phyloP scores from a whole-genome alignment of 2,888 invertebrate species.

The Acrocyrtus sp. region DNA sequence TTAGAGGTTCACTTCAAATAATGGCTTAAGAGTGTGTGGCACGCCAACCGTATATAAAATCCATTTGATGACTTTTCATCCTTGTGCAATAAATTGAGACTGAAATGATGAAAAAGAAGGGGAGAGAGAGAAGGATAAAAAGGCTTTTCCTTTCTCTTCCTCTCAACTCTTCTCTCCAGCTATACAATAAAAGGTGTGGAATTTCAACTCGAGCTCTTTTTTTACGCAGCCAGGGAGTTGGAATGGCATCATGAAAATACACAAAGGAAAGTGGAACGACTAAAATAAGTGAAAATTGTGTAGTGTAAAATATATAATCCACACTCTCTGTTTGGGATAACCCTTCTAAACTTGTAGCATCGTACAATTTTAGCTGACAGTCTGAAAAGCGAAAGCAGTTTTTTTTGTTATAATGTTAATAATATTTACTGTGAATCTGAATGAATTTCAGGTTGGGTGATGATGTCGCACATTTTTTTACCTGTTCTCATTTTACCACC shows the following conservation, averaged over 20 bases:
- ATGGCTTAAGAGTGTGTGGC: too few relatives aligned
- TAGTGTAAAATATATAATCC: too few relatives aligned
- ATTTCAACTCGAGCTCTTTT: not conserved
- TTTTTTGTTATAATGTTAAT: not conserved
- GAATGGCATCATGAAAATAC: not conserved
- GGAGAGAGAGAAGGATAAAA: not conserved
- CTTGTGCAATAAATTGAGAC: not conserved
- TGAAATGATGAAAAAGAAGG: not conserved
- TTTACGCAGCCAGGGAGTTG: not conserved
- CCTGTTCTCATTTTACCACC: not conserved
- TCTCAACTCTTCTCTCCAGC: not conserved
- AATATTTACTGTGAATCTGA: not conserved
- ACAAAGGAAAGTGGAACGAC: not conserved
- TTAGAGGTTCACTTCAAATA: too few relatives aligned
- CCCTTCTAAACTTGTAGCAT: not conserved
- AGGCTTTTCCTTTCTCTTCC: too few relatives aligned
- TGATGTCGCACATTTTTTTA: too few relatives aligned
- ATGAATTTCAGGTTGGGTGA: too few relatives aligned
- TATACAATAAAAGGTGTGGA: not conserved
- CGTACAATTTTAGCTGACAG: not conserved
- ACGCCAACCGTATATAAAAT: not conserved
- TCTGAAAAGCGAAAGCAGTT: not conserved
- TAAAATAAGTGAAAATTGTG: too few relatives aligned
- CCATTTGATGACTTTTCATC: not conserved
- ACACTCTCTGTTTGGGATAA: too few relatives aligned